Percentiles rank a stretch among this genome's conserved stretches.
Evolutionary conservation across 2,113 vertebrate species (phyloP).

Genomic region (Bos indicus): DNA sequence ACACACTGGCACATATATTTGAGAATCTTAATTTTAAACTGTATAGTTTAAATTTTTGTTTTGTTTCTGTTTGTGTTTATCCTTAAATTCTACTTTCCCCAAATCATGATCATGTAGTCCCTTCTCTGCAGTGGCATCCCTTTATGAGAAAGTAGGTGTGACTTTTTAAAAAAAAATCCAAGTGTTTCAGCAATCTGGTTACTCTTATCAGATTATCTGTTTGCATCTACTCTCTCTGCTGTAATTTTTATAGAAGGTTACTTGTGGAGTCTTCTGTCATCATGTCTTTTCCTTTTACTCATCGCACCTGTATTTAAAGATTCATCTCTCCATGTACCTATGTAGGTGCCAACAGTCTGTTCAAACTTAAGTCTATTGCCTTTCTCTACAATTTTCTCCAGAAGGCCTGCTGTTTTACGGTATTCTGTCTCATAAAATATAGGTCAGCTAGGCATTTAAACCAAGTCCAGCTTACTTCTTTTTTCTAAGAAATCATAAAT

Average conservation of each 20-base stretch:
- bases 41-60: not conserved
- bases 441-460: not conserved
- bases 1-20: not conserved
- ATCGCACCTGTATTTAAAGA: not conserved
- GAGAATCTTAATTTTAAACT: constrained; percentile 9
- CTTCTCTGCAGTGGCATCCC: not conserved
- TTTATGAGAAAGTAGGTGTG: not conserved
- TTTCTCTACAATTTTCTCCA: not conserved
- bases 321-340: not conserved
- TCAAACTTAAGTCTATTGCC: not conserved
- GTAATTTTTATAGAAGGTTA: not conserved
- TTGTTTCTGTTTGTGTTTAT: constrained; percentile 27
- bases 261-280: not conserved
- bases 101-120: not conserved
- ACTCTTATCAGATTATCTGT: not conserved
- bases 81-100: not conserved
- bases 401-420: not conserved
- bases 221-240: not conserved
- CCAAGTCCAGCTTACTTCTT: not conserved
- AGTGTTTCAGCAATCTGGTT: not conserved
- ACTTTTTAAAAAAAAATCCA: not conserved
- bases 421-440: not conserved
- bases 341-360: not conserved
- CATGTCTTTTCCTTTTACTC: not conserved
- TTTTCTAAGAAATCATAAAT: not conserved